Base-by-base conservation (phyloP, 35 echinoderm and acorn worm species). In the Strongylocentrotus purpuratus region DNA sequence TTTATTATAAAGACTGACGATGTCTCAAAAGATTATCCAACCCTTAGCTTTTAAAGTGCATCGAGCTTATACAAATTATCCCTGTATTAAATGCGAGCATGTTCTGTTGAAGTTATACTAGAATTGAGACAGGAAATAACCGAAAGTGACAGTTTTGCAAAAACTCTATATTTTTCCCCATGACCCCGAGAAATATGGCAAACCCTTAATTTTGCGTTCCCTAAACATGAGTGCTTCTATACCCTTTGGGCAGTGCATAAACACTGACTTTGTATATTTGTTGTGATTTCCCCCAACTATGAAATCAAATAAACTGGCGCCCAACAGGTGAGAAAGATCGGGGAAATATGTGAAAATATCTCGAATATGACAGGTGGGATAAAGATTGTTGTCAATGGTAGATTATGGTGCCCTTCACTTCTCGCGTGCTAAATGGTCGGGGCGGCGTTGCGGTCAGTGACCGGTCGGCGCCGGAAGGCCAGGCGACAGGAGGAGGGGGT, bases 401-500 rank as follows among this genome's bases (percentile, higher is more conserved):
- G 65, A 78, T 78, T 78, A 78, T 28, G 2, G 65, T n/a, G 4
- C 65, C 65, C 65, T 78, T 78, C 65, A 78, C 65, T 78, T 78
- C 65, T 78, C 65, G 65, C 65, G 65, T 78, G 65, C 22, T 78
- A 18, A 7, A 3, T 78, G 65, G 65, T 78, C 65, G 22, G 20
- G 20, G 65, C 65, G 65, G n/a, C 65, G 65, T 78, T 78, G 65
- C 65, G 65, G 65, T 78, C 65, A 78, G 65, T 78, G 65, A 78
- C 65, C 65, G 65, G 65, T 7, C 65, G 65, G 65, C 65, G 65
- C 65, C 65, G 25, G 65, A 78, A 31, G 65, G 28, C 65, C 65
- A 78, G 65, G 65, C 65, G 65, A 6, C 65, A 78, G 65, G 22
- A 78, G 20, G 18, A 78, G 22, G 20, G 61, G 65, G 65, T 78